These are phyloP conservation scores for Scylla paramamosain DNA, from an alignment of 1,140 invertebrate genomes.

Conservation along the genomic window DNA sequence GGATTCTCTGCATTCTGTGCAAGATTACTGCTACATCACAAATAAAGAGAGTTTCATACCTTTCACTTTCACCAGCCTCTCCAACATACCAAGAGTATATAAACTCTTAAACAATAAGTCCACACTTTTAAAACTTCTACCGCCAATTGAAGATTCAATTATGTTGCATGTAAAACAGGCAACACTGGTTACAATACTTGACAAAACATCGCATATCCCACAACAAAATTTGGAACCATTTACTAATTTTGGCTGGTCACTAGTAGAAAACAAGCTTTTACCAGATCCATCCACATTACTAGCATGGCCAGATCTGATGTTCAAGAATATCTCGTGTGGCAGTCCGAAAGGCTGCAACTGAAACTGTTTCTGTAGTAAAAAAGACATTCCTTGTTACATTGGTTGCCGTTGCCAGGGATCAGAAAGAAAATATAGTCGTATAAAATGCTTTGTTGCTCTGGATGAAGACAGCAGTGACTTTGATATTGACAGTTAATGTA, in stretches of 20 bases:
- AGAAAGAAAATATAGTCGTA: slow-evolving; percentile 23
- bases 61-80: slow-evolving; percentile 28
- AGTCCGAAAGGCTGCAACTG: not conserved
- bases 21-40: slow-evolving; percentile 6
- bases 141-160: slow-evolving; percentile 30
- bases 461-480: slow-evolving; percentile 41
- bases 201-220: slow-evolving; percentile 36
- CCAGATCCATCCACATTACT: slow-evolving; percentile 1
- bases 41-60: not conserved
- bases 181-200: slow-evolving; percentile 17
- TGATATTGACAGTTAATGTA: slow-evolving; percentile 45
- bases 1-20: slow-evolving; percentile 43
- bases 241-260: slow-evolving; percentile 36
- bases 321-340: slow-evolving; percentile 19
- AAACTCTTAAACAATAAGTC: no score
- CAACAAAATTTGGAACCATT: not conserved
- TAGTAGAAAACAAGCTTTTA: slow-evolving; percentile 44
- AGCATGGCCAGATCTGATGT: not conserved
- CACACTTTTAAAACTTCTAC: not conserved
- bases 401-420: slow-evolving; percentile 33
- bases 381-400: not conserved
- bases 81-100: slow-evolving; percentile 45
- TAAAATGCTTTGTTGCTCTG: not conserved
- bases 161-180: slow-evolving; percentile 17
- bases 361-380: not conserved